A percentile compares a stretch with the other conserved stretches of the same genome.
These are phyloP conservation scores for Lordiphosa clarofinis DNA, from an alignment of 1,140 invertebrate genomes.

Conservation along the genomic window DNA sequence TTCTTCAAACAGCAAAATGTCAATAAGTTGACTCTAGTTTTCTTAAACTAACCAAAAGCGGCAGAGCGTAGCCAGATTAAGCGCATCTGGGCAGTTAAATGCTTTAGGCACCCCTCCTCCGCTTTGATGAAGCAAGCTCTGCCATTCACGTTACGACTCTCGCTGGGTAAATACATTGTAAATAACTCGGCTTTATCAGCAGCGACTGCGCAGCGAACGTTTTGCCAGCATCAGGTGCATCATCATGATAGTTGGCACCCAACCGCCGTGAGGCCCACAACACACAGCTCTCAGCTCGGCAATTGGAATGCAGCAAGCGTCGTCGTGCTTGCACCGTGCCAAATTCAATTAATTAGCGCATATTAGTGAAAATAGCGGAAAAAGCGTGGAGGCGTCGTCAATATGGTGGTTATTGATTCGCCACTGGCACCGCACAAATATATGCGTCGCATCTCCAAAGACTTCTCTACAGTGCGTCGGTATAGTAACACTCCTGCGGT, in stretches of 20 bases:
- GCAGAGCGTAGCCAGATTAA: constrained; percentile 5
- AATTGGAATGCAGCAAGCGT: constrained; percentile 15
- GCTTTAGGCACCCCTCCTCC: background rate
- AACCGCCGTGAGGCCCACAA: constrained; percentile 18
- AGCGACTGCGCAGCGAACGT: constrained; percentile 1
- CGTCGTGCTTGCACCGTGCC: constrained; percentile 3
- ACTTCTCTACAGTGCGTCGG: constrained; percentile 72
- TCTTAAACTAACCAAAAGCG: background rate
- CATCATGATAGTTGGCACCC: constrained; percentile 63
- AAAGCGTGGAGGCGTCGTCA: background rate
- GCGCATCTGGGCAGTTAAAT: constrained; percentile 17
- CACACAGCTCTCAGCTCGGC: constrained; percentile 4
- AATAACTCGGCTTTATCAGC: constrained; percentile 31
- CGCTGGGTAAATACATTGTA: constrained; percentile 18
- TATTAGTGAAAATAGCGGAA: constrained; percentile 45
- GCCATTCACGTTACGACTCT: constrained; percentile 7
- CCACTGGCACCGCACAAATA: constrained; percentile 63
- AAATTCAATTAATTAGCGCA: constrained; percentile 49
- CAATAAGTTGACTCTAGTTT: too few species aligned
- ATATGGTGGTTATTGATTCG: constrained; percentile 62
- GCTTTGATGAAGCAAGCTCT: constrained; percentile 1
- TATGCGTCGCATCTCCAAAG: constrained; percentile 69
- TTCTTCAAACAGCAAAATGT: too few species aligned
- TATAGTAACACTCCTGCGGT: constrained; percentile 62
- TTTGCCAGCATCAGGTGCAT: constrained; percentile 44